Evolutionary conservation across 2,113 vertebrate genomes (phyloP).

Genomic region (Smithornis capensis): DNA sequence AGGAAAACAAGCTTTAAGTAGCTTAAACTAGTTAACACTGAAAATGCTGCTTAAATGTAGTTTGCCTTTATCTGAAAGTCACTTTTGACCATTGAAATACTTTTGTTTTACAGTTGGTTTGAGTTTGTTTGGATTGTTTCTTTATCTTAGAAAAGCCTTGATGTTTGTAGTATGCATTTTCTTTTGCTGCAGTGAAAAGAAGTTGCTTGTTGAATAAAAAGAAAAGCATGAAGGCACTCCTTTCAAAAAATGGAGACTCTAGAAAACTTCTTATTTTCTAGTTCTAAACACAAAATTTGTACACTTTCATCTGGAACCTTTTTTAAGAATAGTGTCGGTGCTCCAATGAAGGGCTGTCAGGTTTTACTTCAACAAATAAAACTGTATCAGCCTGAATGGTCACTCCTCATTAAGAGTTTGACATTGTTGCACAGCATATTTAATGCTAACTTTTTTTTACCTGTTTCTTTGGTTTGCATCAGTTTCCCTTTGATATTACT

Average conservation of each 20-base stretch:
- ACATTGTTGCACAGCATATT: slow-evolving; percentile 63
- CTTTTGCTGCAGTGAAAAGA: slow-evolving; percentile 57
- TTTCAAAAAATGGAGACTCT: slow-evolving; percentile 37
- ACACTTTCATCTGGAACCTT: slow-evolving; percentile 26
- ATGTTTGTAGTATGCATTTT: slow-evolving; percentile 40
- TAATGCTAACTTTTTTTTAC: slow-evolving; percentile 68
- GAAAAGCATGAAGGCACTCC: slow-evolving; percentile 68
- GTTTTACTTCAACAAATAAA: slow-evolving; percentile 39
- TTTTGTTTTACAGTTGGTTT: slow-evolving; percentile 64
- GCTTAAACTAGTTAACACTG: background rate
- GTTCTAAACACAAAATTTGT: slow-evolving; percentile 33
- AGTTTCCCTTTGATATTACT: slow-evolving; percentile 69
- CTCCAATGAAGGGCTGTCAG: slow-evolving; percentile 61
- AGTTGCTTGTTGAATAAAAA: slow-evolving; percentile 55
- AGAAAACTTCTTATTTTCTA: slow-evolving; percentile 32
- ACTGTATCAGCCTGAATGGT: slow-evolving; percentile 51
- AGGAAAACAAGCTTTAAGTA: background rate
- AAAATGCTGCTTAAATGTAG: background rate
- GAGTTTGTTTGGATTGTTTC: slow-evolving; percentile 66
- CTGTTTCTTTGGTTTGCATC: slow-evolving; percentile 66
- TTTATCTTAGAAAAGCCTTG: slow-evolving; percentile 43
- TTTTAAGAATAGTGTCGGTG: slow-evolving; percentile 33
- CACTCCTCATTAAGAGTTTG: slow-evolving; percentile 49
- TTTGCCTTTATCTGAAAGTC: slow-evolving; percentile 24
- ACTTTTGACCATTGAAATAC: slow-evolving; percentile 19